Base-by-base conservation (phyloP, 2,113 vertebrate species). In the Aspiorhynchus laticeps region DNA sequence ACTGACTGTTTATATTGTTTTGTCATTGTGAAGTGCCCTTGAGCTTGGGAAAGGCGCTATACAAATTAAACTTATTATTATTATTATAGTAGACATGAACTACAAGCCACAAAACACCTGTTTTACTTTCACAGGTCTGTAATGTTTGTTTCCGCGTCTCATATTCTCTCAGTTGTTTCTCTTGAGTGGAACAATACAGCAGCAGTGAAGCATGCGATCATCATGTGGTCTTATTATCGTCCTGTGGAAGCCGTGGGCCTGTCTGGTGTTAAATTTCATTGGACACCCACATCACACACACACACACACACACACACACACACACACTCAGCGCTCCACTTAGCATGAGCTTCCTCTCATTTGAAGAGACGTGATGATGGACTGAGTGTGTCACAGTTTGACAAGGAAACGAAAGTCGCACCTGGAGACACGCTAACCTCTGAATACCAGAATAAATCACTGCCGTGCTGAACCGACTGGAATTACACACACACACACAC, bases 261-360 rank as follows among this genome's bases (percentile, higher is more conserved):
- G 33, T 80, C 78, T 38, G 51, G 88, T 69, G 69, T 89, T 86
- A 86, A 33, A 77, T 88, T 76, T 88, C 84, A 80, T 67, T 43
- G 69, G 80, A 88, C 67, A 89, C 65, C 80, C 83, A 78, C 36
- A 73, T 21, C 51, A 56, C 53, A 21, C 19, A 81, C 85, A 89
- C 83, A 80, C 19, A 67, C 61, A 38, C 73, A 59, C 33, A 17
- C 73, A 83, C 73, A 78, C 63, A 63, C 46, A 51, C 56, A 75
- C 73, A 74, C 36, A 19, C 80, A 67, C 43, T 26, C 78, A 38
- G 10, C 24, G 43, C 74, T 73, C 61, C 83, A 84, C 67, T 84
- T 74, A 59, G 46, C 53, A 43, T 8, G 71, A 59, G 53, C 51
- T 56, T n/a, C 15, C 63, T 83, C 61, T 48, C 48, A 28, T 84